Percentiles rank a stretch among this genome's conserved stretches.
phyloP scores from a whole-genome alignment of 2,888 invertebrate species.

The Minunthozetes semirufus region DNA sequence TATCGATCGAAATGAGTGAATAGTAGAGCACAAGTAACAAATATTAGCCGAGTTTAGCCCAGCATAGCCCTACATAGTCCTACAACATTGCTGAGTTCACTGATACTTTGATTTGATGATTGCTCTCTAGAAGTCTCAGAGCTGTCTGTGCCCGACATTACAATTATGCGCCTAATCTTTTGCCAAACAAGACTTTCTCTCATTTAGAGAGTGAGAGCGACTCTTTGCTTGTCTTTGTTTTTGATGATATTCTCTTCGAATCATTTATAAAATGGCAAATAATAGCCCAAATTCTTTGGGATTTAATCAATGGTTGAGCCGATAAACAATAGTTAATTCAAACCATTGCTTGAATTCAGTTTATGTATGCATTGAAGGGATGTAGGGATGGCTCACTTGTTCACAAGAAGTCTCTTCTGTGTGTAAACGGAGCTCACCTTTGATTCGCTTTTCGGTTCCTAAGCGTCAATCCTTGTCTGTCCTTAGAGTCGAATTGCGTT shows the following conservation, averaged over 20 bases:
- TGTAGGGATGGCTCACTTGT: neutral
- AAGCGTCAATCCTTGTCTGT: conserved; percentile 10
- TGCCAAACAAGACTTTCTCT: neutral
- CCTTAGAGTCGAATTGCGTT: conserved; percentile 9
- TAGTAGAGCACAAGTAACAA: neutral
- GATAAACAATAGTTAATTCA: conserved; percentile 27
- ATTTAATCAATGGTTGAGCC: neutral
- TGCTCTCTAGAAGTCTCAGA: no score
- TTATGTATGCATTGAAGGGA: conserved; percentile 20
- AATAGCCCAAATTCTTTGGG: neutral
- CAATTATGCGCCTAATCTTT: conserved; percentile 18
- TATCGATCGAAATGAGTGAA: conserved; percentile 2
- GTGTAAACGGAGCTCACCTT: neutral
- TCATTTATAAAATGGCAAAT: neutral
- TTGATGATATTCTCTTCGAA: neutral
- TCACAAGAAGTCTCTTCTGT: neutral
- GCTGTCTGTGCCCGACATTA: conserved; percentile 8
- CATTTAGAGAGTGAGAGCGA: neutral
- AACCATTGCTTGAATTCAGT: neutral
- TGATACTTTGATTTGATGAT: neutral
- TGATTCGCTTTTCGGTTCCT: neutral
- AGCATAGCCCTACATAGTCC: neutral
- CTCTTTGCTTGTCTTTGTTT: neutral
- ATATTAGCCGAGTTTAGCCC: neutral
- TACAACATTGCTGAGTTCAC: no score